Base-by-base conservation (phyloP, 2,113 vertebrate species). In the Drymodes brunneopygia region DNA sequence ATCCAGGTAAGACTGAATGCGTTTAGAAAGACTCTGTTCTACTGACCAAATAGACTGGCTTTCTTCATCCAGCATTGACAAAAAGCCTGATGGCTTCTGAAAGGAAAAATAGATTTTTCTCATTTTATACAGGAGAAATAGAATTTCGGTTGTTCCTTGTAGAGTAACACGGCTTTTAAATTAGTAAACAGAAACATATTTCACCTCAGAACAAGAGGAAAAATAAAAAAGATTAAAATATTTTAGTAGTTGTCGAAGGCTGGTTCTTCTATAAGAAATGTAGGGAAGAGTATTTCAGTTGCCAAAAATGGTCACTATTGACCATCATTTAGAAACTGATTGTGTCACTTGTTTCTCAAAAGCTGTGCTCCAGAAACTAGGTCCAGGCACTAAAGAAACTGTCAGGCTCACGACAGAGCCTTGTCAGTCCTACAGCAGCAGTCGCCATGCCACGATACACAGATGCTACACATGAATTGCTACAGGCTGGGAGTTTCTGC, bases 1-100 rank as follows among this genome's bases (percentile, higher is more conserved):
- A 74, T 99, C 99, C 74, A 99, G 95, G 92, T 98, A 98, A n/a
- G 97, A 91, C 14, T 99, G 98, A 29, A 99, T 95, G 60, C 98
- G 98, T 97, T 98, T 99, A 80, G 98, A 98, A 71, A 99, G 97
- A 80, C 92, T 98, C 70, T 99, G 96, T 97, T 99, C 99, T 44
- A 96, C 81, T 15, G 98, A 98, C 96, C 98, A 97, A 78, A 98
- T 21, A 38, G 97, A 98, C 31, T 99, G 98, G 88, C 98, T 99
- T 98, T 99, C 99, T 96, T 99, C 99, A 94, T 99, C 99, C 91
- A 99, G 92, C 88, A 99, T 81, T 51, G 98, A 98, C 82, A 99
- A 97, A 97, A 99, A 98, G 27, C 99, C 99, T 81, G 98, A 98
- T 29, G 99, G 99, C 90, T 98, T 99, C 99, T 99, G 98, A 80